These are phyloP conservation scores for Meriones psammophilus DNA, from an alignment of 2,797 vertebrate species.

Conservation along the genomic window DNA sequence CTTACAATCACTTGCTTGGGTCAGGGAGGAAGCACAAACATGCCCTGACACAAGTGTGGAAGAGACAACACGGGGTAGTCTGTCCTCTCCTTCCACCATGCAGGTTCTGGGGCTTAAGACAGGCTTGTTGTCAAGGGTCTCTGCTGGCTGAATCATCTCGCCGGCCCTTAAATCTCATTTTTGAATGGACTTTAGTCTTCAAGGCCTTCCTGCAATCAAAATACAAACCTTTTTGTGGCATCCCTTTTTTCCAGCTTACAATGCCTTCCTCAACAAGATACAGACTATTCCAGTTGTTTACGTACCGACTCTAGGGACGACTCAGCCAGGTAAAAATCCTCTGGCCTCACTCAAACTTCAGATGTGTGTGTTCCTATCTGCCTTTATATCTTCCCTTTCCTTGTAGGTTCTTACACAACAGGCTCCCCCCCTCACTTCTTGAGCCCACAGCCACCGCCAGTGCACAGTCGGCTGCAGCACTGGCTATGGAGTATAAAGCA, in stretches of 20 bases:
- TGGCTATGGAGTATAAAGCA: conserved; percentile 82
- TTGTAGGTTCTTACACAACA: conserved; percentile 59
- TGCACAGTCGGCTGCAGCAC: conserved; percentile 67
- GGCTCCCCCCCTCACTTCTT: background rate
- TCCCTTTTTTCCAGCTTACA: conserved; percentile 80
- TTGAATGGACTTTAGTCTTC: background rate
- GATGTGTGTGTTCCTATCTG: background rate
- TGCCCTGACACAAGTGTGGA: background rate
- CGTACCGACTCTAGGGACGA: conserved; percentile 57
- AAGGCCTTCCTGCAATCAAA: background rate
- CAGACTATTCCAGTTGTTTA: conserved; percentile 82
- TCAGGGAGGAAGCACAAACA: background rate
- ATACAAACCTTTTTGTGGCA: background rate
- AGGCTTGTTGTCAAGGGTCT: background rate
- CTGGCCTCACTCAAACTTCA: background rate
- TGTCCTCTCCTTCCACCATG: background rate
- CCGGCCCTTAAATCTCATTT: background rate
- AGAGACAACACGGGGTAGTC: background rate
- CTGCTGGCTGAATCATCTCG: background rate
- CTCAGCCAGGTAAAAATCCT: conserved; percentile 81
- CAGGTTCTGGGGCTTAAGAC: background rate
- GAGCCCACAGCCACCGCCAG: background rate
- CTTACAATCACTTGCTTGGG: background rate
- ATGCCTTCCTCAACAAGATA: conserved; percentile 78
- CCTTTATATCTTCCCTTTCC: rapidly evolving